Percentiles rank a stretch among this genome's conserved stretches.
Conservation (phyloP, 2,113 vertebrate genomes). For the Stegastes partitus region DNA sequence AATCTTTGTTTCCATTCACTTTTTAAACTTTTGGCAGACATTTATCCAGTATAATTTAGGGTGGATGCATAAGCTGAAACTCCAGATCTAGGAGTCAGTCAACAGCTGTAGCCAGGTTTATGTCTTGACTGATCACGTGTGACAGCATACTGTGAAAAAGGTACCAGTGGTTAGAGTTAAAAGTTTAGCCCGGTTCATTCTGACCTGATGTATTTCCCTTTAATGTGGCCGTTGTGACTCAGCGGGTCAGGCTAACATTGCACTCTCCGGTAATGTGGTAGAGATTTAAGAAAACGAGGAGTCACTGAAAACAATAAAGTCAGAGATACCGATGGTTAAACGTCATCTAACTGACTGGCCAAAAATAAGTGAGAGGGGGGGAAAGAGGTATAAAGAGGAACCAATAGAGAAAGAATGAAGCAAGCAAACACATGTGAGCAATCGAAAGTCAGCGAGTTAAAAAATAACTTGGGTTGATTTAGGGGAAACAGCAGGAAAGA, state of each 20-base stretch:
- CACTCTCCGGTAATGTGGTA: background rate
- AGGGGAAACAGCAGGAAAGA: too few species aligned
- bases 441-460: too few species aligned
- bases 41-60: conserved; percentile 5
- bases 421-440: background rate
- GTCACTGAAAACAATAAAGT: background rate
- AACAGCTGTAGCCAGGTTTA: background rate
- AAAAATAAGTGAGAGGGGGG: too few species aligned
- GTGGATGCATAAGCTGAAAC: background rate
- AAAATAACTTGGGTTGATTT: too few species aligned
- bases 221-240: background rate
- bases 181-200: background rate
- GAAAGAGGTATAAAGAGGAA: background rate
- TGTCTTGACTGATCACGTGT: background rate
- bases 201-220: background rate
- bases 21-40: conserved; percentile 24
- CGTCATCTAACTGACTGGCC: too few species aligned
- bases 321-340: background rate
- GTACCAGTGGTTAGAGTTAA: conserved; percentile 7
- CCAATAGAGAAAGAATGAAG: too few species aligned
- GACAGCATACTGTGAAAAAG: background rate
- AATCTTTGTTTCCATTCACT: conserved; percentile 33
- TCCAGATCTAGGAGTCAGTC: background rate
- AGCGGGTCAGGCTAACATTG: background rate
- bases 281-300: background rate